Evolutionary conservation across 2,113 vertebrate genomes (phyloP).

Genomic region (Protobothrops mucrosquamatus): DNA sequence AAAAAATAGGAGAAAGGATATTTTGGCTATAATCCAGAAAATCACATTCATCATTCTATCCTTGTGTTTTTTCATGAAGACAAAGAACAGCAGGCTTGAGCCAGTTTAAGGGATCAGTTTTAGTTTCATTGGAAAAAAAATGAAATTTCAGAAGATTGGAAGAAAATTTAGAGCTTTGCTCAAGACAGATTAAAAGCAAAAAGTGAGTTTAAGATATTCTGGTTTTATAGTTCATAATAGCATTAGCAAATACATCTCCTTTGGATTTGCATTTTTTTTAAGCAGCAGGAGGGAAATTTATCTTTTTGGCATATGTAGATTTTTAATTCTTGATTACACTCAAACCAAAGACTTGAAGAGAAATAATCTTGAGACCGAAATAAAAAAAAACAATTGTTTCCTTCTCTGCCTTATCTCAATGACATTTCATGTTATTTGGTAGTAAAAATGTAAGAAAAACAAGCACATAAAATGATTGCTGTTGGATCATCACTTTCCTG

Average conservation of each 20-base stretch:
- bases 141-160: neutral
- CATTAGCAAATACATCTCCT: neutral
- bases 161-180: neutral
- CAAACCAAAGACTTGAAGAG: neutral
- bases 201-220: neutral
- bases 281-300: neutral
- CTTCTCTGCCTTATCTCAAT: neutral
- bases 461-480: neutral
- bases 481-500: neutral
- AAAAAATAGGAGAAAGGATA: neutral
- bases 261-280: neutral
- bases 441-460: neutral
- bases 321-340: neutral
- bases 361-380: neutral
- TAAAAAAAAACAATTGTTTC: neutral
- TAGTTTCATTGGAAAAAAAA: neutral
- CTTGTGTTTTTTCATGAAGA: neutral
- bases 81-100: neutral
- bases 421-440: neutral
- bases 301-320: neutral
- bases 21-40: neutral
- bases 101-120: neutral
- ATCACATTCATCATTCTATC: neutral
- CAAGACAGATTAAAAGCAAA: neutral
- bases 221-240: neutral